A percentile compares a stretch with the other conserved stretches of the same genome.
These are phyloP conservation scores for Catocala nupta DNA, from an alignment of 2,888 invertebrate species.

Conservation along the genomic window DNA sequence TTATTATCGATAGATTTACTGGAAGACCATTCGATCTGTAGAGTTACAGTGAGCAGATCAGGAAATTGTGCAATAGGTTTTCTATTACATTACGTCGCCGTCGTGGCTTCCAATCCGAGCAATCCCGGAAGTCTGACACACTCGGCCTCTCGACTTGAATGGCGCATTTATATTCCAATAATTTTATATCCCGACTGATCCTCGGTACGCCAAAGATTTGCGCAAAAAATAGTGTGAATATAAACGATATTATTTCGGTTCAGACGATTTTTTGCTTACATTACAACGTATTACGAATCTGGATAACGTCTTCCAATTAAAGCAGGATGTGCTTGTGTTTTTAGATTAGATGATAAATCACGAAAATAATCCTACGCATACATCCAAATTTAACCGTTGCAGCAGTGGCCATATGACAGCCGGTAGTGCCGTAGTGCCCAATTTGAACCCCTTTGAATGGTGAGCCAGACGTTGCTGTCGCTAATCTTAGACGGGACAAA, in stretches of 20 bases:
- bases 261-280: slow-evolving; percentile 16
- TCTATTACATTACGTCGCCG: slow-evolving; percentile 66
- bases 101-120: slow-evolving; percentile 63
- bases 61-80: slow-evolving; percentile 76
- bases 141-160: slow-evolving; percentile 45
- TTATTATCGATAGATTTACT: slow-evolving; percentile 5
- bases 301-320: slow-evolving; percentile 30
- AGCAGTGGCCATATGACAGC: slow-evolving; percentile 24
- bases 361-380: slow-evolving; percentile 18
- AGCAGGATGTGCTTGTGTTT: slow-evolving; percentile 26
- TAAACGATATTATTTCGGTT: not conserved
- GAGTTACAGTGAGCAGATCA: slow-evolving; percentile 49
- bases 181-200: slow-evolving; percentile 24
- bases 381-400: slow-evolving; percentile 19
- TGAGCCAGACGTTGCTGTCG: slow-evolving; percentile 72
- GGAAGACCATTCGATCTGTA: slow-evolving; percentile 29
- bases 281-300: slow-evolving; percentile 21
- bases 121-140: slow-evolving; percentile 68
- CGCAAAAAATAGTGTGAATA: slow-evolving; percentile 3
- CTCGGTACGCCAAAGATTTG: slow-evolving; percentile 10
- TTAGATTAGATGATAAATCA: slow-evolving; percentile 16
- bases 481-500: slow-evolving; percentile 82
- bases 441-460: slow-evolving; percentile 61
- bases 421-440: slow-evolving; percentile 24
- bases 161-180: slow-evolving; percentile 41